A percentile compares a stretch with the other conserved stretches of the same genome.
These are phyloP conservation scores for Drosophila atroscutellata DNA, from an alignment of 2,888 invertebrate species.

Conservation along the genomic window DNA sequence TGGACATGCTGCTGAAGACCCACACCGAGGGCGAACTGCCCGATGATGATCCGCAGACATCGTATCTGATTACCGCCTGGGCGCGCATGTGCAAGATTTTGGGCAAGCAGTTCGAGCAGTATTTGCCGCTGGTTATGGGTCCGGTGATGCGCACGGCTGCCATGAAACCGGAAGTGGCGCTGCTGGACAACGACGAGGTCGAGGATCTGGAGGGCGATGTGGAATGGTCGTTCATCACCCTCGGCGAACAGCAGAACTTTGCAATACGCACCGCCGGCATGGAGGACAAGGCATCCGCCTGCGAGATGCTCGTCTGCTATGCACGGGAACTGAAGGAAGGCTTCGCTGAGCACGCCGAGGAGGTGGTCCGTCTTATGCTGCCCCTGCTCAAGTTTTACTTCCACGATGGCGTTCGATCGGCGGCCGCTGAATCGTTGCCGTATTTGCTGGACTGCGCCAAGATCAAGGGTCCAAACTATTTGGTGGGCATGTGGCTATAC, in stretches of 20 bases:
- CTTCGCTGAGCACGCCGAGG: constrained; percentile 88
- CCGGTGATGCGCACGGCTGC: constrained; percentile 94
- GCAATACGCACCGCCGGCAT: constrained; percentile 94
- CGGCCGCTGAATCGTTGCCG: constrained; percentile 95
- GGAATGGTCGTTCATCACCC: constrained; percentile 95
- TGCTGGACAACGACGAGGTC: constrained; percentile 93
- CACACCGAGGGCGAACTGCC: constrained; percentile 94
- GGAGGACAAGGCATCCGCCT: constrained; percentile 97
- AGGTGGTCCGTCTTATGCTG: constrained; percentile 91
- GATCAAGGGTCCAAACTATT: constrained; percentile 88
- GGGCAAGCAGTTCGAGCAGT: constrained; percentile 93
- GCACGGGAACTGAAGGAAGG: constrained; percentile 95
- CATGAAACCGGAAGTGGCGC: constrained; percentile 94
- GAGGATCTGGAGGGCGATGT: constrained; percentile 92
- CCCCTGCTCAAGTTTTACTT: constrained; percentile 95
- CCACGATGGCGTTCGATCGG: constrained; percentile 93
- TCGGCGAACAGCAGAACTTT: constrained; percentile 96
- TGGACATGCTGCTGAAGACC: constrained; percentile 96
- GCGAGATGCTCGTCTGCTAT: constrained; percentile 97
- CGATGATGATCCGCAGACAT: constrained; percentile 98
- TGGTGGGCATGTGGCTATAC: constrained; percentile 92
- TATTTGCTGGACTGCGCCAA: constrained; percentile 93
- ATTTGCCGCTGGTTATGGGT: constrained; percentile 95
- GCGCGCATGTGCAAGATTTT: constrained; percentile 98
- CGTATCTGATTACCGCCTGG: constrained; percentile 99